phyloP scores from a whole-genome alignment of 1,140 invertebrate species.

The Goniozus legneri region DNA sequence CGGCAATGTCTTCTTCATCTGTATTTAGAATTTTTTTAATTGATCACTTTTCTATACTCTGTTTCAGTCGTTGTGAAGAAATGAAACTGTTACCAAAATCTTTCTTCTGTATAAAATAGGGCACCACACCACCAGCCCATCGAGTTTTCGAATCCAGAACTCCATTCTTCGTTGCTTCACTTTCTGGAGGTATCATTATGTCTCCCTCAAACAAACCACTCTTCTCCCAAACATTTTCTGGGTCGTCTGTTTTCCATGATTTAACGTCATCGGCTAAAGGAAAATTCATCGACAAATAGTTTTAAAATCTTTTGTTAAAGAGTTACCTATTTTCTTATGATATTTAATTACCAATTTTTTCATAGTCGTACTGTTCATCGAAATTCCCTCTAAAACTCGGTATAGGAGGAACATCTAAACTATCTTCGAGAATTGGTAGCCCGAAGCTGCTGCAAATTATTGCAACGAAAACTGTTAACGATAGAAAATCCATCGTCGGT shows the following conservation, averaged over 20 bases:
- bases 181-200: slow-evolving; percentile 53
- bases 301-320: neutral
- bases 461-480: too few relatives aligned
- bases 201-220: slow-evolving; percentile 60
- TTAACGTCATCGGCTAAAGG: slow-evolving; percentile 28
- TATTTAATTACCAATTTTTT: slow-evolving; percentile 24
- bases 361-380: slow-evolving; percentile 13
- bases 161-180: slow-evolving; percentile 54
- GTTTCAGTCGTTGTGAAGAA: too few relatives aligned
- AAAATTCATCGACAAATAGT: too few relatives aligned
- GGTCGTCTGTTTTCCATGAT: slow-evolving; percentile 37
- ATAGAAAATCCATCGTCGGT: too few relatives aligned
- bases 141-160: slow-evolving; percentile 58
- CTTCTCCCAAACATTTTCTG: slow-evolving; percentile 55
- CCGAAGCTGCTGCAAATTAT: too few relatives aligned
- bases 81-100: slow-evolving; percentile 72
- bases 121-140: slow-evolving; percentile 64
- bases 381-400: slow-evolving; percentile 22
- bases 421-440: too few relatives aligned
- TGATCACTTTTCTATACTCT: slow-evolving; percentile 3
- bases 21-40: slow-evolving; percentile 7
- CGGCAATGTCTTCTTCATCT: slow-evolving; percentile 51
- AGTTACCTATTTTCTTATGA: neutral
- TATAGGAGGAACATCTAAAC: slow-evolving; percentile 25
- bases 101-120: slow-evolving; percentile 61